Conservation (phyloP, 2,797 vertebrate species). For the Macropodus opercularis region DNA sequence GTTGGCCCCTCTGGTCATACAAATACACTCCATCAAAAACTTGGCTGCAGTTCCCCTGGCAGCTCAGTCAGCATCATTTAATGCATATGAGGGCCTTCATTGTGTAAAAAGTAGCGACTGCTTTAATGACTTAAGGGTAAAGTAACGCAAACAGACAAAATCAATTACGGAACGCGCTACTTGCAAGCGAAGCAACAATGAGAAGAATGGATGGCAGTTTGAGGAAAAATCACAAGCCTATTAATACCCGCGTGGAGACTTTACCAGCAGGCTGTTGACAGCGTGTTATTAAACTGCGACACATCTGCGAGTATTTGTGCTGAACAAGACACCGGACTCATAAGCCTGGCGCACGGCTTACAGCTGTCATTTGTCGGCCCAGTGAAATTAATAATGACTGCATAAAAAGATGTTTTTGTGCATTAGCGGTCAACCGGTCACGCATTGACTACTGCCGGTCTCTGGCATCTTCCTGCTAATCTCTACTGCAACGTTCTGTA, state of each 20-base stretch:
- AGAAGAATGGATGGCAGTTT: slow-evolving; percentile 31
- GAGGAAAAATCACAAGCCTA: slow-evolving; percentile 33
- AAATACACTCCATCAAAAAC: slow-evolving; percentile 64
- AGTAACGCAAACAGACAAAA: slow-evolving; percentile 56
- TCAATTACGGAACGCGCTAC: slow-evolving; percentile 46
- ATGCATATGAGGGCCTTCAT: slow-evolving; percentile 63
- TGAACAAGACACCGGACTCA: slow-evolving; percentile 52
- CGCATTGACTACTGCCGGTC: slow-evolving; percentile 33
- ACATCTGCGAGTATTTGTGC: slow-evolving; percentile 50
- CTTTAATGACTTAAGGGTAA: slow-evolving; percentile 51
- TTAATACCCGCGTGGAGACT: slow-evolving; percentile 36
- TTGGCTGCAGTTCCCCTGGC: slow-evolving; percentile 67
- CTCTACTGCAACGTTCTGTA: slow-evolving; percentile 39
- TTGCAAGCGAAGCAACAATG: slow-evolving; percentile 20
- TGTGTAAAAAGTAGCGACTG: slow-evolving; percentile 58
- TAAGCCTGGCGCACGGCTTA: slow-evolving; percentile 33
- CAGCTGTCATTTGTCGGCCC: slow-evolving; percentile 29
- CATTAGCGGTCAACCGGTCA: slow-evolving; percentile 42
- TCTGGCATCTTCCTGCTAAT: slow-evolving; percentile 46
- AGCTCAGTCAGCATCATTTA: slow-evolving; percentile 71
- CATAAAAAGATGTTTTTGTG: slow-evolving; percentile 25
- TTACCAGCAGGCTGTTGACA: slow-evolving; percentile 49
- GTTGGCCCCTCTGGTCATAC: slow-evolving; percentile 57
- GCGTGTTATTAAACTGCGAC: slow-evolving; percentile 57
- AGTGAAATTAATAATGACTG: slow-evolving; percentile 39